Evolutionary conservation across 2,888 invertebrate genomes (phyloP).

Genomic region (Hypselothyrea guttata): DNA sequence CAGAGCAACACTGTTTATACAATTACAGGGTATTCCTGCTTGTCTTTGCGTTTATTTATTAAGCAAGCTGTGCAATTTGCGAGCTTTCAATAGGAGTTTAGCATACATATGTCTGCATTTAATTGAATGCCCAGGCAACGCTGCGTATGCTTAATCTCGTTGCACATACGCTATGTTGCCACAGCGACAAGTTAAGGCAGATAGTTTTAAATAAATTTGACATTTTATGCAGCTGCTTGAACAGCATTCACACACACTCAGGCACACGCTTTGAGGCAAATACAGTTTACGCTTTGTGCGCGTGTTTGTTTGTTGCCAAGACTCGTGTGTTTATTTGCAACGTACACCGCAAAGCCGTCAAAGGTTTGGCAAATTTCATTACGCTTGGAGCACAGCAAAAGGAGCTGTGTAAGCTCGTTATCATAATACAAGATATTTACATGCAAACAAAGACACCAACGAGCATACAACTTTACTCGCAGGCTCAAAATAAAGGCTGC

Average conservation of each 20-base stretch:
- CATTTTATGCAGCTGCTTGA: slow-evolving; percentile 19
- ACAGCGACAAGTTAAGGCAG: neutral
- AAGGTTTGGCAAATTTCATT: slow-evolving; percentile 48
- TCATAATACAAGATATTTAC: neutral
- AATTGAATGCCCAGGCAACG: slow-evolving; percentile 2
- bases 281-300: neutral
- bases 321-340: slow-evolving; percentile 31
- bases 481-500: too few relatives aligned
- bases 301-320: neutral
- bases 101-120: slow-evolving; percentile 9
- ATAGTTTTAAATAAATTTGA: slow-evolving; percentile 14
- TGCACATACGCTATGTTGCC: slow-evolving; percentile 8
- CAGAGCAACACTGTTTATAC: too few relatives aligned
- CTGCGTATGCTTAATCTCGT: slow-evolving; percentile 45
- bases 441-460: neutral
- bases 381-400: slow-evolving; percentile 23
- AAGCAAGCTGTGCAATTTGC: slow-evolving; percentile 2
- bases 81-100: slow-evolving; percentile 29
- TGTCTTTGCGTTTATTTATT: too few relatives aligned
- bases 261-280: neutral
- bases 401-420: slow-evolving; percentile 4
- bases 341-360: slow-evolving; percentile 42
- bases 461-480: neutral
- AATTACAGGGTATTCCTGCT: too few relatives aligned
- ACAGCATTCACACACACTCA: slow-evolving; percentile 3